Evolutionary conservation across 2,888 invertebrate species (phyloP).

Genomic region (Coecobrya sp.): DNA sequence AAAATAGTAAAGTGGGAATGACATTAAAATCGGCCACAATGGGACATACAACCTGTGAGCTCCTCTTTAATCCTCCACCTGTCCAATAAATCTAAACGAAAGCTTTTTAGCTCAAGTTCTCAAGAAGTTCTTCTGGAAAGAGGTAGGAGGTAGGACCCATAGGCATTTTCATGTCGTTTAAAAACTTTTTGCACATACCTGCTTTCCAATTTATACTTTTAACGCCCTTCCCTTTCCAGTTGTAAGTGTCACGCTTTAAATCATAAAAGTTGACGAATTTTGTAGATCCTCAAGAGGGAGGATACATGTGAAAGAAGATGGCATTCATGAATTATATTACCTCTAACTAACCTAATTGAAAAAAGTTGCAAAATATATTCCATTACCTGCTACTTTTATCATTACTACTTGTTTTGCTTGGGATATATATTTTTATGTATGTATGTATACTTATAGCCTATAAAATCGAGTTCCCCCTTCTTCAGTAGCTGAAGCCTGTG

Average conservation of each 20-base stretch:
- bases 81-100: conserved; percentile 73
- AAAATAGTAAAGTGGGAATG: not conserved
- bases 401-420: not conserved
- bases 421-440: not conserved
- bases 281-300: not conserved
- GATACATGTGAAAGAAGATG: not conserved
- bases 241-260: not conserved
- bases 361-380: conserved; percentile 20
- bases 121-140: not conserved
- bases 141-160: conserved; percentile 7
- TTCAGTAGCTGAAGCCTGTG: no score
- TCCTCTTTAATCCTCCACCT: conserved; percentile 72
- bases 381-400: not conserved
- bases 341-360: conserved; percentile 31
- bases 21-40: not conserved
- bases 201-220: conserved; percentile 39
- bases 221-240: not conserved
- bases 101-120: conserved; percentile 57
- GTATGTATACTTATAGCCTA: not conserved
- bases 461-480: no score
- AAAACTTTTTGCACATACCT: conserved; percentile 37
- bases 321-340: conserved; percentile 10
- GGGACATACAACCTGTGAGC: conserved; percentile 4
- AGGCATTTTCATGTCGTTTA: conserved; percentile 24
- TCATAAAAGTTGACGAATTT: conserved; percentile 59